phyloP scores from a whole-genome alignment of 64 coral and sea anemone species.

The Porites lutea region DNA sequence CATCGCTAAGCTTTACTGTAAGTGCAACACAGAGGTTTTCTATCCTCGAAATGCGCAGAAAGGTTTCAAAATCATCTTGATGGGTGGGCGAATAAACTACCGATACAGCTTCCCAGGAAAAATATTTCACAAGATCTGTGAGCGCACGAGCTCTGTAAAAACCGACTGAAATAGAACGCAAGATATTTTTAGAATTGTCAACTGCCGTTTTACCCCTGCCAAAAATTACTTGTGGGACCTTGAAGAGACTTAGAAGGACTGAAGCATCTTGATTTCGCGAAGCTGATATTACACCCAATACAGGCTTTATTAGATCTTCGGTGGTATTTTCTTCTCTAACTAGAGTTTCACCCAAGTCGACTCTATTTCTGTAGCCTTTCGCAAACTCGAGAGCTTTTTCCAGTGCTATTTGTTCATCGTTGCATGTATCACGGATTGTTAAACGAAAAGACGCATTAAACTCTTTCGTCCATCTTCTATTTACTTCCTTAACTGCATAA shows the following conservation, averaged over 20 bases:
- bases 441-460: slow-evolving; percentile 63
- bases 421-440: slow-evolving; percentile 74
- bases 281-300: slow-evolving; percentile 64
- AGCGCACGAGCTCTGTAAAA: slow-evolving; percentile 78
- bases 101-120: slow-evolving; percentile 71
- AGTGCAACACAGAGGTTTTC: slow-evolving; percentile 74
- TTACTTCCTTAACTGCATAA: slow-evolving; percentile 70
- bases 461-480: slow-evolving; percentile 12
- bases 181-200: slow-evolving; percentile 7
- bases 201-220: background rate
- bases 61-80: slow-evolving; percentile 59
- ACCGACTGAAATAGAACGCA: slow-evolving; percentile 56
- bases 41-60: slow-evolving; percentile 46
- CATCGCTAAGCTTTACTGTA: background rate
- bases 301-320: background rate
- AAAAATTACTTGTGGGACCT: slow-evolving; percentile 80
- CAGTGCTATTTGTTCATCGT: slow-evolving; percentile 12
- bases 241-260: slow-evolving; percentile 72
- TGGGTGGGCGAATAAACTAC: slow-evolving; percentile 36
- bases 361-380: background rate
- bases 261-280: slow-evolving; percentile 52
- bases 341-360: background rate
- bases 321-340: background rate
- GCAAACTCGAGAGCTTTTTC: slow-evolving; percentile 80
- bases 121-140: slow-evolving; percentile 74